Base-by-base conservation (phyloP, 2,797 vertebrate species). In the Typhlichthys subterraneus region DNA sequence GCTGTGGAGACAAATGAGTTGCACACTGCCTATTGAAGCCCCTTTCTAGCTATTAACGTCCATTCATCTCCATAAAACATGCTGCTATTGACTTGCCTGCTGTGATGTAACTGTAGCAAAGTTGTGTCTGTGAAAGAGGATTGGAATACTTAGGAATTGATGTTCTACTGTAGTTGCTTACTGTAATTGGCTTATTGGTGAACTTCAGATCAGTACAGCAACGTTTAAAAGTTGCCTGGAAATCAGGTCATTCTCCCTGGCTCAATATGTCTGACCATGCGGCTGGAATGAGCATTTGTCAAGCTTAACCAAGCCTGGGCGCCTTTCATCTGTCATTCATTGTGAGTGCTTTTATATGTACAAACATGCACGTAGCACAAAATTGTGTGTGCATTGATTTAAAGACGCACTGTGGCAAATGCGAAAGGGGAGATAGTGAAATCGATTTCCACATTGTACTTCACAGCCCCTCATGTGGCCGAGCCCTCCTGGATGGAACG, bases 381-480 rank as follows among this genome's bases (percentile, higher is more conserved):
- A 71, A 52, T 9, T 58, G 73, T 70, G 65, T 72, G 69, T 10
- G 59, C 76, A 71, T 63, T 76, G 84, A 87, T 84, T 81, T 73
- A 75, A 87, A 81, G 71, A 80, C 77, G 77, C 69, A 84, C 86
- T 72, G 77, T 60, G 72, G 82, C 85, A 72, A 87, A 85, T 86
- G 86, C 86, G 76, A 89, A 85, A 71, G 81, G 84, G 84, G 73
- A 89, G 89, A 92, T 89, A 84, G 88, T 81, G 83, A 92, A 93
- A 93, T 93, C 87, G 90, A 94, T 93, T 94, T 91, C 80, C 87
- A 90, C 89, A 90, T 93, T 92, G 90, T 88, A 82, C 93, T 93
- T 93, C 91, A 91, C 90, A 91, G 87, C 84, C 90, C 91, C 93
- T 92, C 90, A 91, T 93, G 90, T 87, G 84, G 72, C 85, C 82